These are phyloP conservation scores for Drosophila pachea DNA, from an alignment of 1,140 invertebrate species.

Conservation along the genomic window DNA sequence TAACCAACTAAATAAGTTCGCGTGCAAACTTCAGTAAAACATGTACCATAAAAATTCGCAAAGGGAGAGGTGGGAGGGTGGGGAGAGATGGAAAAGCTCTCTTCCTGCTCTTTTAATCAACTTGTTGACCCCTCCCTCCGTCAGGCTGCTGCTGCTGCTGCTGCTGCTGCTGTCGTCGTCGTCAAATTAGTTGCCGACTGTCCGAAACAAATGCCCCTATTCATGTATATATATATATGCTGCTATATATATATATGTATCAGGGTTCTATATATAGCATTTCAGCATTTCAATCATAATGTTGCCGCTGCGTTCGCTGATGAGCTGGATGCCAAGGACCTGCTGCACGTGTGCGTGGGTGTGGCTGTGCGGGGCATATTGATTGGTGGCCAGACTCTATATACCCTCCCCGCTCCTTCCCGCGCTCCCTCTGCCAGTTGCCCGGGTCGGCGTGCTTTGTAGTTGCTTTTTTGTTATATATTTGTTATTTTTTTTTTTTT, in stretches of 20 bases:
- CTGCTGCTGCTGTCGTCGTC: constrained; percentile 24
- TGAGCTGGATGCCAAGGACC: background rate
- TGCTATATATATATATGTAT: constrained; percentile 6
- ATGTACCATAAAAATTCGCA: too few species aligned
- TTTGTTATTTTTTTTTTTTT: constrained; percentile 11
- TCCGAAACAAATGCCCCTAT: constrained; percentile 67
- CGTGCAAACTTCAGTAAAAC: background rate
- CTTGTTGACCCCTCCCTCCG: constrained; percentile 49
- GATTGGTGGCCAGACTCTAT: constrained; percentile 49
- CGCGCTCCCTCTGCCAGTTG: background rate
- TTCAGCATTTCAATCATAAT: constrained; percentile 64
- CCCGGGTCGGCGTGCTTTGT: background rate
- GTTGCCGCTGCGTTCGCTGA: constrained; percentile 13
- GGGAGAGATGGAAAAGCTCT: too few species aligned
- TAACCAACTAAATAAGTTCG: background rate
- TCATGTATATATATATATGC: constrained; percentile 7
- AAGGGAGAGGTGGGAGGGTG: too few species aligned
- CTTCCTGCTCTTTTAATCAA: constrained; percentile 46
- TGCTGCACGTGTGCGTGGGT: background rate
- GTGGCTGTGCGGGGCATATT: constrained; percentile 38
- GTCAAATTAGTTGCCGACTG: constrained; percentile 76
- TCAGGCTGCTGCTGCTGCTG: background rate
- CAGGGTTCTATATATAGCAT: constrained; percentile 5
- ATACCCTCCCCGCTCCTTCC: background rate
- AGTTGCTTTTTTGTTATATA: constrained; percentile 12